Conservation (phyloP, 1,140 invertebrate species). For the Tetragonula clypearis region DNA sequence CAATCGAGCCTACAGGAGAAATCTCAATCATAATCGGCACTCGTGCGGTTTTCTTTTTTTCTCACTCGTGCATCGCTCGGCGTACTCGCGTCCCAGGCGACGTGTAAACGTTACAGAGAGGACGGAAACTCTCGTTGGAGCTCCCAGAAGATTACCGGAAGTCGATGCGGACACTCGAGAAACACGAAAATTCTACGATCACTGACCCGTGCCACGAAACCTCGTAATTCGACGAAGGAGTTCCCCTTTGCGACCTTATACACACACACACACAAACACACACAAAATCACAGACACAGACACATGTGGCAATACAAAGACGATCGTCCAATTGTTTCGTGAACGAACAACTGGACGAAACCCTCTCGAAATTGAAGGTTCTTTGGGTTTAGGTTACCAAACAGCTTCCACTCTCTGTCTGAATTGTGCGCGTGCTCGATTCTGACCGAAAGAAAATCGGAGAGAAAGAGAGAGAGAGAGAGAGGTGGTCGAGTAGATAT, state of each 20-base stretch:
- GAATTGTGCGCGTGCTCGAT: neutral
- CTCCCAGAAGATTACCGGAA: neutral
- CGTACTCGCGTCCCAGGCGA: neutral
- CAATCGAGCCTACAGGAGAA: neutral
- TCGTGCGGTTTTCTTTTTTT: too few species aligned
- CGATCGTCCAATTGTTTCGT: constrained; percentile 22
- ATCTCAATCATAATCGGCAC: too few species aligned
- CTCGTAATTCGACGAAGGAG: neutral
- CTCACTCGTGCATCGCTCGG: neutral
- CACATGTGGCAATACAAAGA: too few species aligned
- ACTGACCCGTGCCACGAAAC: constrained; percentile 13
- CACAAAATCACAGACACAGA: neutral
- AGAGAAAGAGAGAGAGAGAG: too few species aligned
- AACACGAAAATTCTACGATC: constrained; percentile 12
- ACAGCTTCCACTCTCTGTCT: neutral
- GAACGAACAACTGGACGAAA: neutral
- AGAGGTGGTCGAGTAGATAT: neutral
- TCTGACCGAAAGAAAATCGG: neutral
- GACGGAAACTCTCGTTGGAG: neutral
- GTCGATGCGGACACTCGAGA: neutral
- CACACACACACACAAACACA: neutral
- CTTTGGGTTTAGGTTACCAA: constrained; percentile 9
- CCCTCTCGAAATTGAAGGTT: constrained; percentile 7
- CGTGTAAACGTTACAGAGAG: neutral
- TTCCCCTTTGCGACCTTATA: neutral